phyloP scores from a whole-genome alignment of 37 sponge, comb jelly and placozoan species.

The Halichondria panicea region DNA sequence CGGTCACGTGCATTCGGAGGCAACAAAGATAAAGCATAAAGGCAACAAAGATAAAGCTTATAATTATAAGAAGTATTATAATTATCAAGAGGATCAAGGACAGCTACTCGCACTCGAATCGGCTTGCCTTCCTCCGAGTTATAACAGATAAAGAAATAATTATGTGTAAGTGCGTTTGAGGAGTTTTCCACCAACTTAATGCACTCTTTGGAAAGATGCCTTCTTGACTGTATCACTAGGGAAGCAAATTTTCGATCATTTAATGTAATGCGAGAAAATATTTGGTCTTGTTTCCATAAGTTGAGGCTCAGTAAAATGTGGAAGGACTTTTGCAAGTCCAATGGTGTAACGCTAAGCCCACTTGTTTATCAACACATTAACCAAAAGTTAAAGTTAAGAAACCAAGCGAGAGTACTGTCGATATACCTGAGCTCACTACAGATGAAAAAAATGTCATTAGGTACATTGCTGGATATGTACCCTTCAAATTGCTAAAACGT shows the following conservation, averaged over 20 bases:
- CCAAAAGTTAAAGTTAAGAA: constrained; percentile 17
- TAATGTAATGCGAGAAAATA: constrained; percentile 8
- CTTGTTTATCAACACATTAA: constrained; percentile 25
- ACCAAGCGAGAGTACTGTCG: constrained; percentile 4
- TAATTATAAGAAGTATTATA: no score
- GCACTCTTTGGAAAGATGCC: background rate
- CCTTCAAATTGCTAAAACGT: constrained; percentile 20
- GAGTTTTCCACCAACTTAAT: background rate
- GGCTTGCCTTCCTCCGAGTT: no score
- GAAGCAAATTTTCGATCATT: background rate
- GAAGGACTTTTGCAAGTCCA: no score
- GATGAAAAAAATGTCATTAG: constrained; percentile 26
- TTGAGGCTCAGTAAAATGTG: background rate
- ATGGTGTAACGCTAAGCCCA: no score
- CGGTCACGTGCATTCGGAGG: no score
- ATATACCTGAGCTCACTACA: background rate
- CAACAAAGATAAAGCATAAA: no score
- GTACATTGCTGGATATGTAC: constrained; percentile 23
- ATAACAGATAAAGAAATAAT: no score
- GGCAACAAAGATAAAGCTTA: no score
- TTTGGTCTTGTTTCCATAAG: constrained; percentile 18
- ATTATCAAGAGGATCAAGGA: no score
- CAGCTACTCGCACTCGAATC: no score
- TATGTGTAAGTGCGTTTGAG: background rate
- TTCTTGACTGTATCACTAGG: background rate